phyloP scores from a whole-genome alignment of 2,888 invertebrate genomes.

The Nomada ferruginata region DNA sequence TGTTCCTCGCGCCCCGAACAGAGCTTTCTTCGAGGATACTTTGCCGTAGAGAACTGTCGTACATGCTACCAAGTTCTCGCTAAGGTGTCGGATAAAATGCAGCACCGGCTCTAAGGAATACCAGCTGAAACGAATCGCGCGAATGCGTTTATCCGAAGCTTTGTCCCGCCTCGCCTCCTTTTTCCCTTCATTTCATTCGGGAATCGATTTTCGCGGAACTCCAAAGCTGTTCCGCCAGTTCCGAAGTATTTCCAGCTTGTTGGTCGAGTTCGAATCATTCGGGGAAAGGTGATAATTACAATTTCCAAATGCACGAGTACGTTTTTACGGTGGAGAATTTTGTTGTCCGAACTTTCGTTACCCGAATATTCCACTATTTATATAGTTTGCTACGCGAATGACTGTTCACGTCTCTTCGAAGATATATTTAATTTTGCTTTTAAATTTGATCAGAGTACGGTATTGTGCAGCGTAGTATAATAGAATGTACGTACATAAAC shows the following conservation, averaged over 20 bases:
- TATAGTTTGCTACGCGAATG: neutral
- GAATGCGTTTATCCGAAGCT: slow-evolving; percentile 45
- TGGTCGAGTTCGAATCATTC: neutral
- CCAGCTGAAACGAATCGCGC: slow-evolving; percentile 46
- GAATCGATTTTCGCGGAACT: slow-evolving; percentile 2
- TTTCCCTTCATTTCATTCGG: neutral
- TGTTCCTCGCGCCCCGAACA: slow-evolving; percentile 33
- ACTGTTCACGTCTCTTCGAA: neutral
- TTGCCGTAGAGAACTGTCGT: slow-evolving; percentile 33
- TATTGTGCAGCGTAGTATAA: slow-evolving; percentile 4
- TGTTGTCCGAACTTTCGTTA: slow-evolving; percentile 4
- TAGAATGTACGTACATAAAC: neutral
- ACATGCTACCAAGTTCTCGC: slow-evolving; percentile 44
- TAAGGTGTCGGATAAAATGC: slow-evolving; percentile 43
- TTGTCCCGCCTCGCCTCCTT: neutral
- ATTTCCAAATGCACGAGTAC: neutral
- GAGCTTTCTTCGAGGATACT: slow-evolving; percentile 58
- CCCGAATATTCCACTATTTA: neutral
- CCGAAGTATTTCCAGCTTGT: neutral
- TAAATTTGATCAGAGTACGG: slow-evolving; percentile 15
- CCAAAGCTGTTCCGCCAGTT: neutral
- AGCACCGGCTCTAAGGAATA: slow-evolving; percentile 35
- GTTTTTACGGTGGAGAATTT: neutral
- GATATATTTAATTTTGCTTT: neutral
- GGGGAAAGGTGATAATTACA: slow-evolving; percentile 4